Evolutionary conservation across 2,113 vertebrate genomes (phyloP).

Genomic region (Odontophorus gujanensis): DNA sequence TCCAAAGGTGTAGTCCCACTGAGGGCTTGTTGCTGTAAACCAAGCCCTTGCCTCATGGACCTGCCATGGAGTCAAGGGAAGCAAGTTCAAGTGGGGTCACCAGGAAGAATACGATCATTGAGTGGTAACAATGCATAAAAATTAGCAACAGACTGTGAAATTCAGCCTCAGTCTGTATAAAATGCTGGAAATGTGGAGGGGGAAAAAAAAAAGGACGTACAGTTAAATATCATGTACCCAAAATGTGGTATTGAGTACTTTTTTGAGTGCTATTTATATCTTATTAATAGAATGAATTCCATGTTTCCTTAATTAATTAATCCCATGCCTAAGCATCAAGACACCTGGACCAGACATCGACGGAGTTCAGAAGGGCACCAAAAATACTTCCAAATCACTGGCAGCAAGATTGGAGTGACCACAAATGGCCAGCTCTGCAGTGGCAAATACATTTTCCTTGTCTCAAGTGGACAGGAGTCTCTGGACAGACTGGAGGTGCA

Average conservation of each 20-base stretch:
- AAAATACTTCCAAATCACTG: fast-evolving
- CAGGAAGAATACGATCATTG: constrained; percentile 14
- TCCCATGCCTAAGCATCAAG: neutral
- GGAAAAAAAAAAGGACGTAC: neutral
- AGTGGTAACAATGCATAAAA: constrained; percentile 41
- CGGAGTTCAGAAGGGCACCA: neutral
- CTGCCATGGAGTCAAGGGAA: neutral
- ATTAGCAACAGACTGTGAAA: constrained; percentile 9
- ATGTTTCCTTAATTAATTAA: neutral
- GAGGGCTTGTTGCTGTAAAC: neutral
- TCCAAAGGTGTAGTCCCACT: constrained; percentile 18
- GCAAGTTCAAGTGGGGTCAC: constrained; percentile 47
- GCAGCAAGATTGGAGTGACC: neutral
- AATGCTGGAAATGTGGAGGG: neutral
- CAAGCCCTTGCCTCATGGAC: constrained; percentile 27
- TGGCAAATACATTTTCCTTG: neutral
- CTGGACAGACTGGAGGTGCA: neutral
- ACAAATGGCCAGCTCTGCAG: neutral
- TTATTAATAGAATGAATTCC: neutral
- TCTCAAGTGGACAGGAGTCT: neutral
- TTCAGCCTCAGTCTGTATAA: neutral
- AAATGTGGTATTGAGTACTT: neutral
- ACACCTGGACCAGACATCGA: neutral
- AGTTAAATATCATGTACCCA: neutral
- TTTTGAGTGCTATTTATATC: neutral